Base-by-base conservation (phyloP, 2,888 invertebrate genomes). In the Formica aserva region DNA sequence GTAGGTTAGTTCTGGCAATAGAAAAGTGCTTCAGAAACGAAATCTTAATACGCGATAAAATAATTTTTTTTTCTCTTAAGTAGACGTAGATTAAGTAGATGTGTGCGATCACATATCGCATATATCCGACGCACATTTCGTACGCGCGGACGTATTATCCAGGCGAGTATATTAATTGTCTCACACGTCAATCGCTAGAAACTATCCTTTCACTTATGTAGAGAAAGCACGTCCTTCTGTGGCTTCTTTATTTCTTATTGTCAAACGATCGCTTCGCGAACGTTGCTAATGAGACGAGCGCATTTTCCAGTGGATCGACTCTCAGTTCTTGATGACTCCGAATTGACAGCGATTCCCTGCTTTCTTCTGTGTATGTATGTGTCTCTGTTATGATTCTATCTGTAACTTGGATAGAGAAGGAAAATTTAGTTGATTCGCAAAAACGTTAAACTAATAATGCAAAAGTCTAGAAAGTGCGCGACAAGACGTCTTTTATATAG, bases 1-100 rank as follows among this genome's bases (percentile, higher is more conserved):
- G 32, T 83, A 83, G 84, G 81, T 76, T 63, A 57, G 48, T 67
- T 78, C 71, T 84, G 81, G 71, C 84, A 71, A 83, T 22, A 41
- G n/a, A 41, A 29, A 41, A 60, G 26, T 29, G 75, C 83, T 88
- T 85, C 60, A 38, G 13, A 29, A 86, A 84, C 62, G 52, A 86
- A 57, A 71, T 48, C n/a, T 52, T 52, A 81, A 72, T 83, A 66
- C 69, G 63, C 66, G 75, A 76, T 67, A 45, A 66, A 57, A 26
- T 55, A 67, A 67, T 41, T 85, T 82, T 81, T 80, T 18, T 82
- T 80, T 83, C 29, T 22, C 18, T 41, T n/a, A 65, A 65, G 22
- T 66, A 66, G 65, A 66, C 22, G n/a, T 66, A 66, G 22, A 38
- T 41, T 29, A 74, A 74, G 74, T 62, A 74, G 60, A 74, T 32